These are phyloP conservation scores for Serranus cabrilla DNA, from an alignment of 2,797 vertebrate genomes.

Conservation along the genomic window DNA sequence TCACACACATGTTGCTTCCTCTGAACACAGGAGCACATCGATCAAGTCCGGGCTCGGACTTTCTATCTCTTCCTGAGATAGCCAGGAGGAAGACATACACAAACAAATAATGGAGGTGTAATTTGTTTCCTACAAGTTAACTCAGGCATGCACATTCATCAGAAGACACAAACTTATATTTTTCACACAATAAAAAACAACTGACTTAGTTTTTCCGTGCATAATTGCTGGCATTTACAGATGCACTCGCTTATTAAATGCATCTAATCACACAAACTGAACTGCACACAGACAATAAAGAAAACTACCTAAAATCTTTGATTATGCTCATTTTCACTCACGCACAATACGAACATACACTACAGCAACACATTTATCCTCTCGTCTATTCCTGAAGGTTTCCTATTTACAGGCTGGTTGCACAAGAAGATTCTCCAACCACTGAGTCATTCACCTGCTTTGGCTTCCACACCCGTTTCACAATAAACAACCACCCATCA, in stretches of 20 bases:
- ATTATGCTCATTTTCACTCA: conserved; percentile 8
- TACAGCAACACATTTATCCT: conserved; percentile 50
- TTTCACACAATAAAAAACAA: background rate
- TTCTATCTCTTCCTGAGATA: conserved; percentile 94
- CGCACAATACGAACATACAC: background rate
- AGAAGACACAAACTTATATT: background rate
- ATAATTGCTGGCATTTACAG: conserved; percentile 2
- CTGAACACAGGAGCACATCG: conserved; percentile 88
- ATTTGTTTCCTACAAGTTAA: conserved; percentile 23
- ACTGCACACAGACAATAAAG: background rate
- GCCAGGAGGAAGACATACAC: conserved; percentile 44
- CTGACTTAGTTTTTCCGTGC: background rate
- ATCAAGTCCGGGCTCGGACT: conserved; percentile 90
- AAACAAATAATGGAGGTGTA: conserved; percentile 19
- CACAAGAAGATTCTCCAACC: conserved; percentile 67
- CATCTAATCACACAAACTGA: background rate
- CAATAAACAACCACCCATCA: conserved; percentile 39
- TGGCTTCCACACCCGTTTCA: conserved; percentile 8
- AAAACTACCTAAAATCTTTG: background rate
- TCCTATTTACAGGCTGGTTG: conserved; percentile 85
- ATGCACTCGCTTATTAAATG: background rate
- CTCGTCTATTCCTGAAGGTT: conserved; percentile 83
- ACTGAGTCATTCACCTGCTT: conserved; percentile 82
- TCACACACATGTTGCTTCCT: conserved; percentile 87
- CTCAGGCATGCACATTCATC: background rate